These are phyloP conservation scores for Boloria euphrosyne DNA, from an alignment of 2,888 invertebrate species.

Conservation along the genomic window DNA sequence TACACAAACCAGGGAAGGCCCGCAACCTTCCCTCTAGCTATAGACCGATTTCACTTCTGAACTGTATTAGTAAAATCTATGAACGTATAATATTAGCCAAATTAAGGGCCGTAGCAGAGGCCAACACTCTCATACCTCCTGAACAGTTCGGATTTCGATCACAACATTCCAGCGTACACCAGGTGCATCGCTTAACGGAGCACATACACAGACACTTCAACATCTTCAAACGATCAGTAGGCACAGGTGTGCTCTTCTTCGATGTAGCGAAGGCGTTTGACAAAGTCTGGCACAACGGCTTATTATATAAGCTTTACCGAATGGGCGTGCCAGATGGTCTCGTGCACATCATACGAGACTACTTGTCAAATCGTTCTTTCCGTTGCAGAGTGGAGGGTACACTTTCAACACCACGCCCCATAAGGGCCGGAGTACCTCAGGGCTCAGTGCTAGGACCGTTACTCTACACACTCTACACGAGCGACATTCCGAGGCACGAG, in stretches of 20 bases:
- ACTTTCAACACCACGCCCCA: too few relatives aligned
- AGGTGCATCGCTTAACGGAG: conserved; percentile 36
- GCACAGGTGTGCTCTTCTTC: too few relatives aligned
- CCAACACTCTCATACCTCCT: conserved; percentile 14
- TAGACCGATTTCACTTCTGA: conserved; percentile 19
- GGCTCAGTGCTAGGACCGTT: too few relatives aligned
- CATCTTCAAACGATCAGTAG: too few relatives aligned
- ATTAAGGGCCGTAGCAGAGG: neutral
- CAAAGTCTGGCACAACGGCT: conserved; percentile 9
- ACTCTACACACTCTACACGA: too few relatives aligned
- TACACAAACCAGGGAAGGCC: conserved; percentile 23
- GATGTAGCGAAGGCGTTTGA: neutral
- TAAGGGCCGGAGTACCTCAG: too few relatives aligned
- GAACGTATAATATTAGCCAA: conserved; percentile 5
- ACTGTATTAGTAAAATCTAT: conserved; percentile 9
- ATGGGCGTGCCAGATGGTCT: neutral
- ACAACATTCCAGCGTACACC: conserved; percentile 25
- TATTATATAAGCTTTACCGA: neutral
- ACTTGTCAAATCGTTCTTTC: too few relatives aligned
- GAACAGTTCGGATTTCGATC: conserved; percentile 38
- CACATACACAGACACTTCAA: conserved; percentile 13
- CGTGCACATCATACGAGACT: neutral
- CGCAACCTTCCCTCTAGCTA: conserved; percentile 15
- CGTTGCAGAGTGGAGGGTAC: too few relatives aligned
- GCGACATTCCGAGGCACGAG: too few relatives aligned